Evolutionary conservation across 2,113 vertebrate genomes (phyloP), one percentile per base, ranked within the genome.

Genomic region (Sminthopsis crassicaudata): DNA sequence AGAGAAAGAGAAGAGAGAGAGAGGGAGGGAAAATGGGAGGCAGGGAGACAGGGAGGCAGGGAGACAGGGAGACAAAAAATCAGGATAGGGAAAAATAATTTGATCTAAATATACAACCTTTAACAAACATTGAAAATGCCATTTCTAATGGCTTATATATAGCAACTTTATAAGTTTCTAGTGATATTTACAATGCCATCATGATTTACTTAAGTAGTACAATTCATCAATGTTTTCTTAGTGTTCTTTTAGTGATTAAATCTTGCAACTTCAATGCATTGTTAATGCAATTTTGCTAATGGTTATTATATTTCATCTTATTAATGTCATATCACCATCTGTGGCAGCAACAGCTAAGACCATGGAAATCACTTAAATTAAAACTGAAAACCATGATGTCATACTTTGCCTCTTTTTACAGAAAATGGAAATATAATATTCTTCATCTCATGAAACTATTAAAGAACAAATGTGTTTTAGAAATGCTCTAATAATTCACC

Each of bases 131-230:
- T n/a, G n/a, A 76, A 76, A 76, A 84, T 97, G 8, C 46, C 46
- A 96, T 97, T 93, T 96, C 84, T 23, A 92, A 26, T 8, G 24
- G 27, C 10, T 50, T 67, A 12, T 67, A 60, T 67, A 12, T 67
- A 60, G 48, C 67, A 93, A 26, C 24, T 91, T 96, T 48, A 92
- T 96, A 96, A 51, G 50, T 98, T 96, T 91, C 95, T 94, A 91
- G 97, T 88, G 0, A 0, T 25, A 93, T 96, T 96, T 6, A 6
- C 8, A 0, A 0, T 96, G 46, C 94, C 1, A 48, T 53, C 92
- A 84, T 96, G 84, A 92, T 95, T 97, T 97, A 97, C 97, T 97
- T 95, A 97, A 97, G 92, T 57, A 97, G 96, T 95, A 97, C 95
- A 91, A 9, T 95, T 96, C 94, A 90, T 96, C 42, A 52, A 19